Evolutionary conservation across 1,140 invertebrate genomes (phyloP), one percentile per base, ranked within the genome.

Genomic region (Megathymus violae): DNA sequence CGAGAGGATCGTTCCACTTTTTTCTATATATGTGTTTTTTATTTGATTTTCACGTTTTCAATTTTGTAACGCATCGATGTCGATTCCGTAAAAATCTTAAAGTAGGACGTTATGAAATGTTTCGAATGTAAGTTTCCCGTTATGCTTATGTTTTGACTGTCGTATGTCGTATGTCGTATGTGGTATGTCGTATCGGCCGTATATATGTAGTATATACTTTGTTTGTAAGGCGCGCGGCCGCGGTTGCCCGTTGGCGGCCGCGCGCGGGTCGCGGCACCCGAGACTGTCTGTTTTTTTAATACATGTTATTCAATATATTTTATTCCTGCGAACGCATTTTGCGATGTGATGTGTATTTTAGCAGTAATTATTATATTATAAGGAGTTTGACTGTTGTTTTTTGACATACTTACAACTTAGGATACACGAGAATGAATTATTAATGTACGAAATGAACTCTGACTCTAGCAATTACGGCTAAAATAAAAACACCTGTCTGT

Each of bases 301-400:
- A 93, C 93, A 94, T 94, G 93, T 94, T 94, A 94, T 94, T 92
- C 93, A 93, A 91, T 94, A 94, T 95, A 94, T 94, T 94, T 94
- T 95, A 94, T 94, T 94, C 93, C 93, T 94, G 93, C 93, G 94
- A 93, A 94, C 94, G 94, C 94, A 94, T 93, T 93, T 95, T 95
- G 94, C 94, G 94, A 95, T 94, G 94, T 95, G 94, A 95, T 94
- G 93, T 94, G 93, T 94, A 94, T 94, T 94, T 94, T 94, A 95
- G 94, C 94, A 92, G 93, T 94, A 94, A 93, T 93, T 93, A 91
- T 89, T 88, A 88, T 89, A 87, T 88, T 92, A 83, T 93, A 93
- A 92, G 92, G 89, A 92, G 92, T 92, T 92, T 85, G 83, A 91
- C 87, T 91, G 91, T 90, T 90, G 88, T 90, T 91, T 89, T 88